Evolutionary conservation across 2,113 vertebrate genomes (phyloP).

Genomic region (Axis porcinus): DNA sequence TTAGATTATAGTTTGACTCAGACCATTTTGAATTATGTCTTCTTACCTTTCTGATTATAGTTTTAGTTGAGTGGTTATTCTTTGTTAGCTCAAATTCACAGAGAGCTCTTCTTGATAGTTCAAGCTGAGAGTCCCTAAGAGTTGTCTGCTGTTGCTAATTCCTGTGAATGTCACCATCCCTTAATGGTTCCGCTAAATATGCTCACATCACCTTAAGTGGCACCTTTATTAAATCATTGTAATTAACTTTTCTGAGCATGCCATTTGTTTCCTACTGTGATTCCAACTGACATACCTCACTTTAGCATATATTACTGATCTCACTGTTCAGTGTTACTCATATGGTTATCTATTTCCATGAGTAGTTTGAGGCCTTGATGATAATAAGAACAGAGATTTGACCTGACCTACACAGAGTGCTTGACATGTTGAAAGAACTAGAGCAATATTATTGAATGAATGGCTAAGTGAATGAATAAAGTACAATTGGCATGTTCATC

Average conservation of each 20-base stretch:
- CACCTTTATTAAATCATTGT: not conserved
- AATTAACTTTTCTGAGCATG: not conserved
- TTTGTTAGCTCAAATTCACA: too few relatives aligned
- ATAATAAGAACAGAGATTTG: not conserved
- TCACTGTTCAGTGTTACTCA: not conserved
- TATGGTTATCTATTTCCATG: not conserved
- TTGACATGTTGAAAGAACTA: not conserved
- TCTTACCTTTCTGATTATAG: not conserved
- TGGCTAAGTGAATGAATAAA: not conserved
- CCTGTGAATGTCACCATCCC: not conserved
- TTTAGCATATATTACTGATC: not conserved
- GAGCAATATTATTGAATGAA: not conserved
- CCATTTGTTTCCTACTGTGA: not conserved
- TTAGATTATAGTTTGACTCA: not conserved
- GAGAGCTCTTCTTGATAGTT: not conserved
- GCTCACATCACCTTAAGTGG: too few relatives aligned
- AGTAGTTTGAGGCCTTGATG: not conserved
- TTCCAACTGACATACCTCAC: not conserved
- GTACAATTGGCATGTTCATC: too few relatives aligned
- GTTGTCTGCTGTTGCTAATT: not conserved
- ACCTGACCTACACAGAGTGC: not conserved
- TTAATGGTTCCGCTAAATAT: not conserved
- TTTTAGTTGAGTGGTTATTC: not conserved
- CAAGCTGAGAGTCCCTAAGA: not conserved
- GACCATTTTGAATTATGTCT: not conserved